Evolutionary conservation across 92 coral and sea anemone species (phyloP).

Genomic region (Paragorgia papillata): DNA sequence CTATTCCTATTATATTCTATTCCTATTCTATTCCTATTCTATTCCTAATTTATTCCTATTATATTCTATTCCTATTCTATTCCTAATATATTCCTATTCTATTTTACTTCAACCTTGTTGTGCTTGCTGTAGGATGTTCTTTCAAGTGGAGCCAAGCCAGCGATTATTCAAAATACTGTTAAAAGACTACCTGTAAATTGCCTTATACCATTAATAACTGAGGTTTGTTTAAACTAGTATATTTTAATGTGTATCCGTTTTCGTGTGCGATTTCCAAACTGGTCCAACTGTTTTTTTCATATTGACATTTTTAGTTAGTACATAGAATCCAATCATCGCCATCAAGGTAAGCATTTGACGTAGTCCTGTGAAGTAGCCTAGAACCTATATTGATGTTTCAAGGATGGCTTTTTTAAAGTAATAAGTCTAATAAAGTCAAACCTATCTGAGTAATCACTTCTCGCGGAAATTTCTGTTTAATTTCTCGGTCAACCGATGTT

Average conservation of each 20-base stretch:
- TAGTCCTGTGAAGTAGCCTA: not conserved
- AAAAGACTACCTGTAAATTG: conserved; percentile 76
- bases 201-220: conserved; percentile 79
- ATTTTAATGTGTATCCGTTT: not conserved
- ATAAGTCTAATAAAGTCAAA: no score
- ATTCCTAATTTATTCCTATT: not conserved
- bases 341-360: conserved; percentile 64
- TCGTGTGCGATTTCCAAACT: not conserved
- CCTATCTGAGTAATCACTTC: no score
- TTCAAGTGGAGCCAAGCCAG: conserved; percentile 55
- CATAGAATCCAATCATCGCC: conserved; percentile 84
- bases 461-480: no score
- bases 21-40: no score
- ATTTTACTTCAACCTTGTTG: no score
- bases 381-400: not conserved
- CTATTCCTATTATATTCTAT: no score
- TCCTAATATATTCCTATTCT: not conserved
- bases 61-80: conserved; percentile 17
- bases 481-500: no score
- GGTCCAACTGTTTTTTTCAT: not conserved
- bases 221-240: conserved; percentile 57
- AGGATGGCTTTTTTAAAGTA: no score
- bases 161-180: conserved; percentile 70
- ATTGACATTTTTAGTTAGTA: conserved; percentile 54
- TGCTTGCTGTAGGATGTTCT: conserved; percentile 76